Evolutionary conservation across 2,797 vertebrate genomes (phyloP).

Genomic region (Tiaroga cobitis): DNA sequence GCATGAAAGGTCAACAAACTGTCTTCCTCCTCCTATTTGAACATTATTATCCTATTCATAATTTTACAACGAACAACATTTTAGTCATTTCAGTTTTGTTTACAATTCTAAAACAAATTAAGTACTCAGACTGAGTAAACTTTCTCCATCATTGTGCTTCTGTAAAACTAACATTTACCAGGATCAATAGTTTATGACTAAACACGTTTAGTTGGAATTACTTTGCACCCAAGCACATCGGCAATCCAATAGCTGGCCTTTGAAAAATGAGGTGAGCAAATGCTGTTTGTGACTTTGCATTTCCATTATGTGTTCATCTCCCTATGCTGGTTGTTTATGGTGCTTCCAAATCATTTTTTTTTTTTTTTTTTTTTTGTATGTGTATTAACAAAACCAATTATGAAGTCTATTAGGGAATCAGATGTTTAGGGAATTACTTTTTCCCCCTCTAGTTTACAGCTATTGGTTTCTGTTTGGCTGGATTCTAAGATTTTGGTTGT

Average conservation of each 20-base stretch:
- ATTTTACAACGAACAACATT: neutral
- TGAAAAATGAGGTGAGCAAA: conserved; percentile 46
- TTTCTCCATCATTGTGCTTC: neutral
- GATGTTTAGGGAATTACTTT: conserved; percentile 15
- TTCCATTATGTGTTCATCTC: conserved; percentile 50
- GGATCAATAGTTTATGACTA: conserved; percentile 8
- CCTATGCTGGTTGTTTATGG: neutral
- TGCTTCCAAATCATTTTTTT: neutral
- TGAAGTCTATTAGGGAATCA: conserved; percentile 9
- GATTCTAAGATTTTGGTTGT: neutral
- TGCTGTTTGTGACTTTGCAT: conserved; percentile 29
- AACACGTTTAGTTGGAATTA: conserved; percentile 22
- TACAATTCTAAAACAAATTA: neutral
- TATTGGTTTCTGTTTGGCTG: conserved; percentile 8
- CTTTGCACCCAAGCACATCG: neutral
- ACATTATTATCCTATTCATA: neutral
- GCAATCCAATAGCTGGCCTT: conserved; percentile 23
- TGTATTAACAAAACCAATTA: conserved; percentile 35
- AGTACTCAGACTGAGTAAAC: neutral
- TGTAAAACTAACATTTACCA: neutral
- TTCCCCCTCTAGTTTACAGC: neutral
- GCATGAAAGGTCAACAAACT: conserved; percentile 1
- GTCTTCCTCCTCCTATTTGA: neutral
- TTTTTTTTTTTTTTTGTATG: conserved; percentile 3
- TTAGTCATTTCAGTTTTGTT: neutral